A percentile compares a stretch with the other conserved stretches of the same genome.
phyloP scores from a whole-genome alignment of 2,888 invertebrate genomes.

The Tillus elongatus region DNA sequence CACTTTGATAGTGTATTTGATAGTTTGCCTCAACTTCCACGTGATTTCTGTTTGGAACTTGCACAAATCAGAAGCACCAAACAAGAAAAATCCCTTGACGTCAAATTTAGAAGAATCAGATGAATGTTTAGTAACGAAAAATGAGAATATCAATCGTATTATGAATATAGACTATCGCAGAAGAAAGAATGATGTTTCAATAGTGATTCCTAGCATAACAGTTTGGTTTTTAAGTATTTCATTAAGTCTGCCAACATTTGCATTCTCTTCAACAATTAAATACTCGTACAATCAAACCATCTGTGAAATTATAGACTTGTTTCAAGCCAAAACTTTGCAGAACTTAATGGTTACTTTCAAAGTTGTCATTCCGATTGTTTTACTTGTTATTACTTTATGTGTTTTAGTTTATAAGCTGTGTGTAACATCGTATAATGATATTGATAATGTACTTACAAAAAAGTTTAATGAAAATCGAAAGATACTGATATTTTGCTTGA shows the following conservation, averaged over 20 bases:
- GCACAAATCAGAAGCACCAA: slow-evolving; percentile 40
- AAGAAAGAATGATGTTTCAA: slow-evolving; percentile 42
- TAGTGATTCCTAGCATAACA: slow-evolving; percentile 47
- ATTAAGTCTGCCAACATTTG: slow-evolving; percentile 51
- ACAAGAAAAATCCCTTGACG: slow-evolving; percentile 32
- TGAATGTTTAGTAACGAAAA: slow-evolving; percentile 32
- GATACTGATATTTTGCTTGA: slow-evolving; percentile 30
- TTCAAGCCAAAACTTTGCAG: slow-evolving; percentile 39
- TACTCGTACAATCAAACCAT: slow-evolving; percentile 38
- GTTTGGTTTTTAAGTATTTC: slow-evolving; percentile 52
- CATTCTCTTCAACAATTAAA: slow-evolving; percentile 45
- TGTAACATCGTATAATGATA: slow-evolving; percentile 26
- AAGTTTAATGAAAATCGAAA: slow-evolving; percentile 29
- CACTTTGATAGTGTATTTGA: slow-evolving; percentile 49
- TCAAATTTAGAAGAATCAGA: slow-evolving; percentile 26
- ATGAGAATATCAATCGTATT: slow-evolving; percentile 42
- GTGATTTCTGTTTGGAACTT: slow-evolving; percentile 48
- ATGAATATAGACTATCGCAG: slow-evolving; percentile 49
- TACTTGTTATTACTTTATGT: slow-evolving; percentile 30
- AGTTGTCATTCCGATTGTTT: slow-evolving; percentile 28
- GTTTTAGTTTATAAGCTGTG: slow-evolving; percentile 28
- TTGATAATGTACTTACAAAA: slow-evolving; percentile 30
- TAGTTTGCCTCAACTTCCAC: slow-evolving; percentile 50
- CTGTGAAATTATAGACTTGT: slow-evolving; percentile 47
- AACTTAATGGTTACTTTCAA: slow-evolving; percentile 32